Evolutionary conservation across 2,113 vertebrate genomes (phyloP).

Genomic region (Ctenomys sociabilis): DNA sequence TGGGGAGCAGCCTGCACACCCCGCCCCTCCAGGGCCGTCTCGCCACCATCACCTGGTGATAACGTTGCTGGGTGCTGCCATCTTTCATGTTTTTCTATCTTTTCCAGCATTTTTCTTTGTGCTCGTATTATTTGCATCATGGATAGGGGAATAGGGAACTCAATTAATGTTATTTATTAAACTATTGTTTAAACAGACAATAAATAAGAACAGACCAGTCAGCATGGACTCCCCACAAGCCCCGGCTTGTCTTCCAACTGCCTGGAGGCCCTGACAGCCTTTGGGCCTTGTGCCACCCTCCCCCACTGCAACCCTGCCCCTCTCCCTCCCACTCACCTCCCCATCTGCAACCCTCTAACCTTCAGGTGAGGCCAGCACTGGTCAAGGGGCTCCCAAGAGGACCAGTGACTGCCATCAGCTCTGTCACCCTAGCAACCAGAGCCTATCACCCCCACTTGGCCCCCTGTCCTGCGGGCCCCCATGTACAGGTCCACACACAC

Average conservation of each 20-base stretch:
- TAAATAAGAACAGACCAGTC: conserved; percentile 15
- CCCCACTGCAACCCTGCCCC: neutral
- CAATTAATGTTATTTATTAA: neutral
- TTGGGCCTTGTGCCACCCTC: neutral
- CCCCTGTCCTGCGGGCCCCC: neutral
- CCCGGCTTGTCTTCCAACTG: neutral
- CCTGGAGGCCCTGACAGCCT: neutral
- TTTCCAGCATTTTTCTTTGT: neutral
- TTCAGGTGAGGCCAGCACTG: neutral
- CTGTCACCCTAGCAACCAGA: neutral
- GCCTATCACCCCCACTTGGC: neutral
- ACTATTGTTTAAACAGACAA: conserved; percentile 60
- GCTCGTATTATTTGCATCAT: neutral
- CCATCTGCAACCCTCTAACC: neutral
- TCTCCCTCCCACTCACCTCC: neutral
- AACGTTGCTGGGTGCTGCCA: neutral
- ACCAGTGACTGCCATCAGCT: neutral
- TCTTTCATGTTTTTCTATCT: neutral
- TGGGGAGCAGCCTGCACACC: neutral
- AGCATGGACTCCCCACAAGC: neutral
- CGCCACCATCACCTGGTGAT: neutral
- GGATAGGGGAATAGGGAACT: neutral
- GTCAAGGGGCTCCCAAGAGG: neutral
- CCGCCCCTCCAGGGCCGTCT: neutral
- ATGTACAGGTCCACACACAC: rapidly evolving